phyloP scores from a whole-genome alignment of 2,888 invertebrate genomes.

The Harpagoxenus sublaevis region DNA sequence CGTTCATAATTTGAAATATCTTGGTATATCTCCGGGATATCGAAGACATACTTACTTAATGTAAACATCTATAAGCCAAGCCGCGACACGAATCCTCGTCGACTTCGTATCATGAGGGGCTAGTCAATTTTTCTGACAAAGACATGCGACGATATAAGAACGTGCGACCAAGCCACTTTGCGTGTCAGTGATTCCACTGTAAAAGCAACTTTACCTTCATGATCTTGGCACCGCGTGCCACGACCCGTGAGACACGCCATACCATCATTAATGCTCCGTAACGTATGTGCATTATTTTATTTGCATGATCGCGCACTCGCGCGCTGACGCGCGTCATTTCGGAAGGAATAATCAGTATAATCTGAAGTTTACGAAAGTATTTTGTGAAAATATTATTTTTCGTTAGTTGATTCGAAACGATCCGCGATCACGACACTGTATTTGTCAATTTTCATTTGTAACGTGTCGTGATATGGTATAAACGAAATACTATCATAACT shows the following conservation, averaged over 20 bases:
- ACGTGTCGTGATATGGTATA: background rate
- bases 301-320: conserved; percentile 58
- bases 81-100: background rate
- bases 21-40: background rate
- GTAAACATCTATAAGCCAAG: conserved; percentile 8
- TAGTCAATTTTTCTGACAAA: conserved; percentile 44
- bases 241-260: conserved; percentile 68
- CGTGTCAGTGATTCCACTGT: conserved; percentile 64
- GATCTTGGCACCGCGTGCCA: conserved; percentile 69
- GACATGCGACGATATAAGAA: conserved; percentile 55
- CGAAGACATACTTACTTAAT: background rate
- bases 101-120: conserved; percentile 17
- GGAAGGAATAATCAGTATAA: conserved; percentile 9
- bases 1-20: background rate
- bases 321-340: conserved; percentile 59
- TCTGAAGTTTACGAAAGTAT: conserved; percentile 21
- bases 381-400: conserved; percentile 15
- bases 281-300: conserved; percentile 66
- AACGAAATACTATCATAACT: background rate
- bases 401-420: conserved; percentile 27
- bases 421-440: conserved; percentile 25
- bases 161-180: conserved; percentile 67
- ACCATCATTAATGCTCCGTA: conserved; percentile 67
- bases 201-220: conserved; percentile 63
- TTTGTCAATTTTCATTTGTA: background rate